Evolutionary conservation across 2,888 invertebrate species (phyloP), one percentile per base, ranked within the genome.

Genomic region (Drosophila pegasa): DNA sequence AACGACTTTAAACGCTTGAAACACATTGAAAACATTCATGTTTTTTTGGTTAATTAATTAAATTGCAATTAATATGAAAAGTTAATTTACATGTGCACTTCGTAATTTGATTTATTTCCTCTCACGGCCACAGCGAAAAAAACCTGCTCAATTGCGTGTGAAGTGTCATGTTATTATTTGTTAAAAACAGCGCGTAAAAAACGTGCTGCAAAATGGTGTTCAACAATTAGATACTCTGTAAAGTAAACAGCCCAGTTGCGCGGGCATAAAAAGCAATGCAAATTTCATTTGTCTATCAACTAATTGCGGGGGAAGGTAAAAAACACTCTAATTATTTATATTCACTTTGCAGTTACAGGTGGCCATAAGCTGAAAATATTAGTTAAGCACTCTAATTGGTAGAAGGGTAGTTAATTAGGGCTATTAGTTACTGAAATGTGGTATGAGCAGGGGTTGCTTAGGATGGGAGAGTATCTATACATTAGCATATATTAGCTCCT

Each of bases 51-150:
- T 86, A 82, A 82, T 87, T 87, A 82, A 82, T 82, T 82, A 73
- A 75, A 81, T 83, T 72, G 82, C 85, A 76, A 87, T 83, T 81
- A 85, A 87, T 85, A 76, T 76, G 79, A 71, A 75, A 81, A 85
- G 87, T 87, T 87, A 78, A 83, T 83, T 83, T 87, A 78, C 87
- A 83, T 81, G 79, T 74, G 70, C 69, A 68, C 59, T 71, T 81
- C 71, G 81, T 85, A 83, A 83, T 83, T 87, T 83, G 82, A 83
- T 83, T 87, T 74, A 74, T 66, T 71, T 66, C 73, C 58, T 48
- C 71, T 50, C 52, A 38, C 38, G 56, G 52, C 12, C 52, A 47
- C 37, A 52, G n/a, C 25, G 25, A 7, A 7, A 47, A 71, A 18
- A 31, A 43, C 33, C 45, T 47, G 66, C 63, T 70, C 56, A 67